Base-by-base conservation (phyloP, 1,140 invertebrate genomes). In the Physella acuta region DNA sequence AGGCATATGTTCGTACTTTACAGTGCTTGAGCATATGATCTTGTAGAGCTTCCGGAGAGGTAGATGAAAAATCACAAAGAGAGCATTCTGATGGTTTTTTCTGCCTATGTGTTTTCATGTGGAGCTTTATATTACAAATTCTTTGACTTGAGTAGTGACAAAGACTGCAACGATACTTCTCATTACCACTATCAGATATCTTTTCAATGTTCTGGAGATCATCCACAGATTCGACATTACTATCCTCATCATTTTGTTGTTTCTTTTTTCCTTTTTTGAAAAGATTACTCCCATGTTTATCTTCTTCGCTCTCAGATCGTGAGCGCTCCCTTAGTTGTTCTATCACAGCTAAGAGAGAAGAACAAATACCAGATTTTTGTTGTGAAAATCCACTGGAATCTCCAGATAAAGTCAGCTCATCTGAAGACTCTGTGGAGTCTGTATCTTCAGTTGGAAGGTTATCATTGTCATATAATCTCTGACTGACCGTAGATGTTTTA, bases 21-120 rank as follows among this genome's bases (percentile, higher is more conserved):
- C 83, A 84, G 68, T 84, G 83, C 65, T 82, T 76, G 16, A 84
- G 79, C 82, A 84, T 84, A 68, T 84, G 83, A 62, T 78, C 77
- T 59, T 84, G 82, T 31, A 84, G 70, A 28, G 69, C 69, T 66
- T 81, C 80, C 63, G 76, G 81, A 0, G 80, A 79, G n/a, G 75
- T 71, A 0, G 82, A 78, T 39, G 79, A 72, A 62, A 82, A 76
- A 37, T 81, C 77, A 72, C 83, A 84, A 5, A 83, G 70, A 0
- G 82, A 82, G 73, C 82, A 84, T 66, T 83, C 81, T 75, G 79
- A 81, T 28, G 82, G 81, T 44, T 82, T 74, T 68, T 73, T 73
- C 31, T 69, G 71, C n/a, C 71, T 49, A 65, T 84, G 82, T n/a
- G 82, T 70, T 30, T 78, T 73, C 83, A 84, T 84, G 69, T 84